Evolutionary conservation across 2,113 vertebrate genomes (phyloP), one percentile per base, ranked within the genome.

Genomic region (Megaleporinus macrocephalus): DNA sequence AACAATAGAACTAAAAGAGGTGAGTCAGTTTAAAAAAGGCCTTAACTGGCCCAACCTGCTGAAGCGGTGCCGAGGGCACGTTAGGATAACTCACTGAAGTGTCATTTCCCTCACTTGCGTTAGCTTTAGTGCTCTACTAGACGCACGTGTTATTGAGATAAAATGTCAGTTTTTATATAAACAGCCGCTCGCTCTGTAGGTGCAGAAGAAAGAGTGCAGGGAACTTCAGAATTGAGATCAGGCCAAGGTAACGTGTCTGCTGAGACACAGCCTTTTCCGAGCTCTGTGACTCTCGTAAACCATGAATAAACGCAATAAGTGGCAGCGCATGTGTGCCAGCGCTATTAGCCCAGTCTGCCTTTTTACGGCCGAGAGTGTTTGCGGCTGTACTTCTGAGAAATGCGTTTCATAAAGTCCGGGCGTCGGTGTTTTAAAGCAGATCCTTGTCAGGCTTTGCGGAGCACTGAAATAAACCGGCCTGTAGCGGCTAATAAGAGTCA

Each of bases 281-380:
- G 76, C 49, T 69, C 24, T 55, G 76, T 78, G 63, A 57, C 41
- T 73, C 62, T 78, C 5, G 33, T 26, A 18, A 73, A 73, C 57
- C 13, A 30, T 80, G 69, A 80, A 51, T 80, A 73, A 73, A 51
- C 11, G 57, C 36, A 63, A 20, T 30, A 51, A 49, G 10, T 49
- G 65, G 27, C 29, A 12, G 12, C 15, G 51, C 1, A 29, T 49
- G 18, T 61, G 69, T 49, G 69, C 68, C 55, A 80, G 55, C 14
- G 24, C 65, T 44, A 73, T 30, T 73, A 80, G 55, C 12, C 26
- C 18, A 5, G 53, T 30, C 36, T 47, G 53, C 27, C 41, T 63
- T 47, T 63, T 62, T 30, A 51, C 69, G 62, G 29, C 53, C 27
- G 11, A 44, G 30, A 47, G 68, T 63, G 36, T 55, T 63, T 29